These are phyloP conservation scores for Limnephilus lunatus DNA, from an alignment of 2,888 invertebrate species.

Conservation along the genomic window DNA sequence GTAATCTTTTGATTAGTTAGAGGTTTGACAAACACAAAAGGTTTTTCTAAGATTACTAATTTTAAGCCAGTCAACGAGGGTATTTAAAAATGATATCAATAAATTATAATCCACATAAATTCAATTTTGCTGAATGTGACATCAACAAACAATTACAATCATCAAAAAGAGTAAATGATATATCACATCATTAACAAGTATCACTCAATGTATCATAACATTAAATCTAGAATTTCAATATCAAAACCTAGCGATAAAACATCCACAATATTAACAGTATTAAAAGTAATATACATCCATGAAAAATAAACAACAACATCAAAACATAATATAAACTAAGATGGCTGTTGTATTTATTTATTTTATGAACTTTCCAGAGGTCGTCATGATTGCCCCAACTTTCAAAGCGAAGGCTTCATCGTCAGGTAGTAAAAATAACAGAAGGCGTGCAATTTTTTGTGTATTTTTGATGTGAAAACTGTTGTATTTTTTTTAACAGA, in stretches of 20 bases:
- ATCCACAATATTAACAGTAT: background rate
- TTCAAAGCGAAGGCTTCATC: constrained; percentile 89
- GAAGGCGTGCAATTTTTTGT: constrained; percentile 21
- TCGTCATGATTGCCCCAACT: constrained; percentile 86
- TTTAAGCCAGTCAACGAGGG: background rate
- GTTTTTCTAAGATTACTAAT: background rate
- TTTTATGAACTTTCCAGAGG: constrained; percentile 77
- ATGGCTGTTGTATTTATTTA: background rate
- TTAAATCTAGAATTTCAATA: background rate
- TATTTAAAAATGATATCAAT: background rate
- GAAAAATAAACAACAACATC: background rate
- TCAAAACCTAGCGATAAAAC: background rate
- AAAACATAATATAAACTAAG: background rate
- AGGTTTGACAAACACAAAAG: background rate
- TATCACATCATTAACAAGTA: background rate
- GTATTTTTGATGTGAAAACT: constrained; percentile 41
- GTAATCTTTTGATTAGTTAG: background rate
- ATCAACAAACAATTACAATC: background rate
- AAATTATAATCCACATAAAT: background rate
- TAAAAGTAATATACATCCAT: background rate
- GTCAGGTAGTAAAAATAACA: constrained; percentile 79
- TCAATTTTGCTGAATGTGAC: background rate
- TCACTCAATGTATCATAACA: background rate
- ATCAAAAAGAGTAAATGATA: background rate
- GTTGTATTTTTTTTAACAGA: constrained; percentile 30